Conservation (phyloP, 1,140 invertebrate species). For the Leptinotarsa lineolata region DNA sequence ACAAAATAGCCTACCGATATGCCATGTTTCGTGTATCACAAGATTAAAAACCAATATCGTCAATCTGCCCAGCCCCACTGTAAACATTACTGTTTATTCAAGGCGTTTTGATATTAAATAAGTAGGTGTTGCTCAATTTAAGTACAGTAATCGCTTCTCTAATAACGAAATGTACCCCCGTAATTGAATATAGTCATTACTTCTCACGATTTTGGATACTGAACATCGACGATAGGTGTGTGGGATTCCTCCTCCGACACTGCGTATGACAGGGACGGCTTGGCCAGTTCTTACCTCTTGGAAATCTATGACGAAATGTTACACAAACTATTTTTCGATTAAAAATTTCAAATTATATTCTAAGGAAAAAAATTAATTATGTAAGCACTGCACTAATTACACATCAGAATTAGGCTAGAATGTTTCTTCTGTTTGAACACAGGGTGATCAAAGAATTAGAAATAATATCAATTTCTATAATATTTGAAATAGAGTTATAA, state of each 20-base stretch:
- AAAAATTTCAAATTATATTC: too few relatives aligned
- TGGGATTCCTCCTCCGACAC: neutral
- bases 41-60: constrained; percentile 4
- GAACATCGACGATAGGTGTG: neutral
- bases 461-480: too few relatives aligned
- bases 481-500: too few relatives aligned
- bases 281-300: neutral
- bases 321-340: too few relatives aligned
- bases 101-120: constrained; percentile 5
- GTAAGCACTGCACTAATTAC: too few relatives aligned
- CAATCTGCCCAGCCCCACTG: constrained; percentile 4
- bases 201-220: constrained; percentile 13
- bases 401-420: too few relatives aligned
- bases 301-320: too few relatives aligned
- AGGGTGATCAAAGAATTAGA: too few relatives aligned
- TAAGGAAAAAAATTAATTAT: too few relatives aligned
- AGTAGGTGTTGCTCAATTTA: constrained; percentile 17
- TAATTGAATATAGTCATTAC: constrained; percentile 13
- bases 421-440: too few relatives aligned
- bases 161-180: constrained; percentile 11
- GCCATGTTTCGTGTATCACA: constrained; percentile 3
- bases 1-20: constrained; percentile 11
- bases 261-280: neutral
- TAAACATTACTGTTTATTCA: constrained; percentile 8
- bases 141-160: constrained; percentile 16